These are phyloP conservation scores for Exephanes ischioxanthus DNA, from an alignment of 2,888 invertebrate species.

Conservation along the genomic window DNA sequence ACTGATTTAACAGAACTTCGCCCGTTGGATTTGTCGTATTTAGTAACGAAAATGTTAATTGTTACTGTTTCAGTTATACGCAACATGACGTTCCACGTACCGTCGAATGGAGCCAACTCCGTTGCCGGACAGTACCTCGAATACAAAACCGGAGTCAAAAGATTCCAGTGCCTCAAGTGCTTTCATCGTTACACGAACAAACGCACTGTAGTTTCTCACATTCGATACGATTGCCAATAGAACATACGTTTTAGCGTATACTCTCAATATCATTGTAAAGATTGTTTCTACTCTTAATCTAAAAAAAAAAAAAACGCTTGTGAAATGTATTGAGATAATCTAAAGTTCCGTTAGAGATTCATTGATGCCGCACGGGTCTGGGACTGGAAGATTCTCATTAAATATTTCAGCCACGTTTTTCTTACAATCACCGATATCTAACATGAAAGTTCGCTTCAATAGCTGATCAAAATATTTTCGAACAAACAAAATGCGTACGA, in stretches of 20 bases:
- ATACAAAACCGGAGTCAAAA: slow-evolving; percentile 25
- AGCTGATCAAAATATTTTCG: neutral
- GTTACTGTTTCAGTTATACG: slow-evolving; percentile 43
- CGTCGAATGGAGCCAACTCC: neutral
- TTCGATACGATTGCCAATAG: slow-evolving; percentile 83
- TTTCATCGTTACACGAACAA: slow-evolving; percentile 83
- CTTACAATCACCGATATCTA: neutral
- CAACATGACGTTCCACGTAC: slow-evolving; percentile 1
- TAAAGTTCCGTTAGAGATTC: neutral
- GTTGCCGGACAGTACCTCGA: slow-evolving; percentile 42
- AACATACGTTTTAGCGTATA: slow-evolving; percentile 79
- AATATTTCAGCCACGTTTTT: neutral
- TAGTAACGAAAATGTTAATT: neutral
- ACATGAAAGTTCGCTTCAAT: neutral
- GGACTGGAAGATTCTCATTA: neutral
- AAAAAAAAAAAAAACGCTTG: neutral
- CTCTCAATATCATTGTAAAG: slow-evolving; percentile 72
- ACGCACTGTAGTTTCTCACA: slow-evolving; percentile 84
- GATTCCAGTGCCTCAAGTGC: slow-evolving; percentile 81
- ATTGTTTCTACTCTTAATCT: neutral
- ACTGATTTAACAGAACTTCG: neutral
- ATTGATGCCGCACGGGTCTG: neutral
- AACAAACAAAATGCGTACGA: neutral
- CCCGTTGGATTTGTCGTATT: neutral
- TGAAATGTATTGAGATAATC: neutral